phyloP scores from a whole-genome alignment of 2,797 vertebrate species.

The Thunnus albacares region DNA sequence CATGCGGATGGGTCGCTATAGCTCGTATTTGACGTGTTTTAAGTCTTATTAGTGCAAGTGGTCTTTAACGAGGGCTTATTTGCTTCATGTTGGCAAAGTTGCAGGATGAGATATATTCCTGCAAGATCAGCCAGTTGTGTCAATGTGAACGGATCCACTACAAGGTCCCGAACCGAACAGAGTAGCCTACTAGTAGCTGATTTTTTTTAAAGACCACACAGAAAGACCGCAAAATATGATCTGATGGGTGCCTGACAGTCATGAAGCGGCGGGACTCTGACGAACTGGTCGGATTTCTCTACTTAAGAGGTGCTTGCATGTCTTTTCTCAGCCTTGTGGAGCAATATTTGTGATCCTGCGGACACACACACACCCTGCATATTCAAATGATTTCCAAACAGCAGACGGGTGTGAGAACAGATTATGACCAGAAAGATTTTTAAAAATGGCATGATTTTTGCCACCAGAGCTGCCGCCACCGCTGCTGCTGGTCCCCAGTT shows the following conservation, averaged over 20 bases:
- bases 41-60: background rate
- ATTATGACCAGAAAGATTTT: background rate
- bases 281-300: conserved; percentile 7
- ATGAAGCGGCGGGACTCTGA: conserved; percentile 9
- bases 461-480: background rate
- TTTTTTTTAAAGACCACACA: conserved; percentile 28
- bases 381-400: background rate
- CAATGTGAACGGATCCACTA: background rate
- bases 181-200: too few species aligned
- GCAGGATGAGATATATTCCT: conserved; percentile 2
- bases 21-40: conserved; percentile 10
- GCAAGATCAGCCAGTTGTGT: conserved; percentile 3
- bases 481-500: conserved; percentile 16
- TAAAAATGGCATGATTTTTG: background rate
- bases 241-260: conserved; percentile 26
- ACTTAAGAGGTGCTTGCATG: background rate
- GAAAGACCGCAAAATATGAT: conserved; percentile 11
- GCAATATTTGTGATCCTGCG: background rate
- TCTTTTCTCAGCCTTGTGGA: conserved; percentile 12
- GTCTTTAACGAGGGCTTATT: background rate
- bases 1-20: conserved; percentile 22
- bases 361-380: background rate
- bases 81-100: conserved; percentile 54
- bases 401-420: background rate
- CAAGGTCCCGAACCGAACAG: conserved; percentile 2